These are phyloP conservation scores for Cyprinus carpio DNA, from an alignment of 2,113 vertebrate genomes.

Conservation along the genomic window DNA sequence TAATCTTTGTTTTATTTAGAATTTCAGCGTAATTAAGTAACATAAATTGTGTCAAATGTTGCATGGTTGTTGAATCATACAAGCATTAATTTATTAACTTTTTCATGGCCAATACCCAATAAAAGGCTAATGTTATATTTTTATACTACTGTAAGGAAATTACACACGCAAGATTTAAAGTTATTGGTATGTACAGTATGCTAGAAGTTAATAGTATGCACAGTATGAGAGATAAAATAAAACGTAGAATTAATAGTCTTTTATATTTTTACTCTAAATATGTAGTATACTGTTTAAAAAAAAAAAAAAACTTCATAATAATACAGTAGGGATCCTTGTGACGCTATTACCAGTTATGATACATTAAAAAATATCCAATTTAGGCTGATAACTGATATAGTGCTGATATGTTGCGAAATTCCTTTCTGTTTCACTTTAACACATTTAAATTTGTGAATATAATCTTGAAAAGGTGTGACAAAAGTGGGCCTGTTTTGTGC, in stretches of 20 bases:
- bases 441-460: neutral
- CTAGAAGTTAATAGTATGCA: neutral
- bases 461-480: neutral
- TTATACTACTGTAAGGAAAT: neutral
- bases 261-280: neutral
- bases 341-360: neutral
- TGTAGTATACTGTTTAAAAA: neutral
- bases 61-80: neutral
- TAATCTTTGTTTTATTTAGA: neutral
- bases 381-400: neutral
- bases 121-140: neutral
- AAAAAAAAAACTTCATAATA: neutral
- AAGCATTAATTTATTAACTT: neutral
- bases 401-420: too few species aligned
- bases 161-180: neutral
- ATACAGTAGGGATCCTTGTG: neutral
- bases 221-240: neutral
- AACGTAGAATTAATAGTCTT: neutral
- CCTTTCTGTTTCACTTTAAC: neutral
- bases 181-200: neutral
- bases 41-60: neutral
- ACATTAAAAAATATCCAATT: neutral
- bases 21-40: neutral
- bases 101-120: neutral
- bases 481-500: neutral